Percentiles rank a stretch among this genome's conserved stretches.
These are phyloP conservation scores for Capromys pilorides DNA, from an alignment of 2,797 vertebrate genomes.

Conservation along the genomic window DNA sequence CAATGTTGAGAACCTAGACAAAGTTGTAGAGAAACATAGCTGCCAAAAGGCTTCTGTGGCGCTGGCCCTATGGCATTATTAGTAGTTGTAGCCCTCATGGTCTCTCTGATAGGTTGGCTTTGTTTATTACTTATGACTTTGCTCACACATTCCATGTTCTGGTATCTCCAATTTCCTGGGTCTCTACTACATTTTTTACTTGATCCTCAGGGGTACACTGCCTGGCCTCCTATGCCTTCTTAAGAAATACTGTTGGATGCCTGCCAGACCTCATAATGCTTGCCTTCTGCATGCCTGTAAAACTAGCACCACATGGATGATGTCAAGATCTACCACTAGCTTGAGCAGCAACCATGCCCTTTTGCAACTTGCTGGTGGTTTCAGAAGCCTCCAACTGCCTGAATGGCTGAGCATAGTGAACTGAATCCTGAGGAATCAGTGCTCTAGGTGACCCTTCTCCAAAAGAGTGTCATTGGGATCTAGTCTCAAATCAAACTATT, in stretches of 20 bases:
- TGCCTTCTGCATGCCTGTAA: background rate
- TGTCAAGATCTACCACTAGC: background rate
- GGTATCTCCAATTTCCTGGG: background rate
- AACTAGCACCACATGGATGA: background rate
- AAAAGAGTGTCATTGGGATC: background rate
- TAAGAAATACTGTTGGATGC: background rate
- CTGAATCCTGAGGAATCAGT: background rate
- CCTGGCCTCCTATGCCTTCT: background rate
- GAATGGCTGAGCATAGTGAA: background rate
- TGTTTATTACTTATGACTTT: background rate
- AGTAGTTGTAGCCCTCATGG: background rate
- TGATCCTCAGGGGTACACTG: background rate
- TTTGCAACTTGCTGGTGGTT: background rate
- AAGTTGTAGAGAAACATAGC: background rate
- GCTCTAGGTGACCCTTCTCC: background rate
- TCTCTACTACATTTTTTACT: background rate
- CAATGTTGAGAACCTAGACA: background rate
- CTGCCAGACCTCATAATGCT: background rate
- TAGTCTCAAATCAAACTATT: background rate
- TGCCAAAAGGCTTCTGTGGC: background rate
- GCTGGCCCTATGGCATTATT: background rate
- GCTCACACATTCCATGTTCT: background rate
- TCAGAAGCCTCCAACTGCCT: background rate
- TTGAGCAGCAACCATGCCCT: background rate
- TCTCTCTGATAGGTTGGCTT: background rate